Conservation (phyloP, 1,140 invertebrate genomes). For the Semibalanus balanoides region DNA sequence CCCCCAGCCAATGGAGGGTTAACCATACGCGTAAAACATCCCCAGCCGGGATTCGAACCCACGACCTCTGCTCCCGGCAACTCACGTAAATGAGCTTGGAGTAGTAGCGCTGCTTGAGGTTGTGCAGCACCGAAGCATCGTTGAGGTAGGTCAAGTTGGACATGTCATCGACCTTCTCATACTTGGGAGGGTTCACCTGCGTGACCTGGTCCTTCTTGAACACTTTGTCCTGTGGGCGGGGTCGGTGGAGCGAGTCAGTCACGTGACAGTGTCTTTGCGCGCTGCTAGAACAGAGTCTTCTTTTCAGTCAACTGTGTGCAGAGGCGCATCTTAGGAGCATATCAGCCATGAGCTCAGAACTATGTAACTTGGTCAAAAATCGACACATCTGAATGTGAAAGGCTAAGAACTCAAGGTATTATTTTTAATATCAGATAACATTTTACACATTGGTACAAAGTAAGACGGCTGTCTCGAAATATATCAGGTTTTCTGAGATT, state of each 20-base stretch:
- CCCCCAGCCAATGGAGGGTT: no score
- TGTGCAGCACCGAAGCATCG: slow-evolving; percentile 45
- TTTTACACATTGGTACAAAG: no score
- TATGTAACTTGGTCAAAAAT: background rate
- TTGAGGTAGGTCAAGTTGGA: slow-evolving; percentile 50
- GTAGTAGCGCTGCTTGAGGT: slow-evolving; percentile 40
- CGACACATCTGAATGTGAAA: background rate
- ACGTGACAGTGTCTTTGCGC: no score
- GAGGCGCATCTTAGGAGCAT: background rate
- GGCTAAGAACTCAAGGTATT: no score
- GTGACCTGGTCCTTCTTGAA: slow-evolving; percentile 37
- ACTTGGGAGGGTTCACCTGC: slow-evolving; percentile 45
- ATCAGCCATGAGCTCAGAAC: background rate
- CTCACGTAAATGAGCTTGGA: slow-evolving; percentile 44
- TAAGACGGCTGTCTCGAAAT: no score
- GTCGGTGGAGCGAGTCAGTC: background rate
- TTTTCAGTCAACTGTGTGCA: no score
- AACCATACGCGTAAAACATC: no score
- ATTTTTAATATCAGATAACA: no score
- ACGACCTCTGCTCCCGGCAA: no score
- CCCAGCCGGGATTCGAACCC: no score
- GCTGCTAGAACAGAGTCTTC: no score
- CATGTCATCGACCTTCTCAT: slow-evolving; percentile 47
- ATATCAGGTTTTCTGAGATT: no score
- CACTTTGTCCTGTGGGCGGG: slow-evolving; percentile 7